Base-by-base conservation (phyloP, 2,888 invertebrate species). In the Eupeodes latifasciatus region DNA sequence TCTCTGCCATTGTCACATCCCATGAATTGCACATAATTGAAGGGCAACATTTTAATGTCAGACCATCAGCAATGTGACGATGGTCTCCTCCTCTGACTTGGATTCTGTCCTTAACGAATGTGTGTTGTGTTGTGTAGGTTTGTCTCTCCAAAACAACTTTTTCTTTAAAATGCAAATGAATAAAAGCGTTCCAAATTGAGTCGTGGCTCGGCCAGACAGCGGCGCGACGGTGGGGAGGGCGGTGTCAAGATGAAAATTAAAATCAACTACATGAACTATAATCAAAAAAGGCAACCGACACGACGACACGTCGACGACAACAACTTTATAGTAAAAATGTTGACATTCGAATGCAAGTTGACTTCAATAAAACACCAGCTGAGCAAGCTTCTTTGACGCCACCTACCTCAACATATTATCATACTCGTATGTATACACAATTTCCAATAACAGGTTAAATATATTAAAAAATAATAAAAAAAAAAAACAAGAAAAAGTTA, bases 11-110 rank as follows among this genome's bases (percentile, higher is more conserved):
- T 89, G 51, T 89, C 81, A 51, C 90, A 82, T 74, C 91, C 91
- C 5, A 90, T 90, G 88, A 91, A 92, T 55, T 92, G 92, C n/a
- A 92, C 90, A 67, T 91, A 90, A 89, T 93, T 92, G 79, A 93
- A 92, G 61, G 93, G 93, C 84, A 93, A 55, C 93, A 93, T 93
- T 40, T 64, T 82, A 59, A 59, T 67, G 72, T 53, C 75, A 62
- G 34, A 51, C 59, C 34, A 76, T 40, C 47, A 59, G 14, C 57
- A n/a, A 64, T 49, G 5, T 40, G 3, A 11, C 49, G 12, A 2
- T 53, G 14, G 9, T 34, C 27, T 62, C 19, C 40, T 53, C 55
- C 16, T 36, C 40, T 53, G 51, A 16, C 71, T 34, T 11, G 14
- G 0, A 0, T 5, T 27, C 14, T 71, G n/a, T 66, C 47, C 47